Evolutionary conservation across 2,888 invertebrate species (phyloP).

Genomic region (Herminia tarsipennalis): DNA sequence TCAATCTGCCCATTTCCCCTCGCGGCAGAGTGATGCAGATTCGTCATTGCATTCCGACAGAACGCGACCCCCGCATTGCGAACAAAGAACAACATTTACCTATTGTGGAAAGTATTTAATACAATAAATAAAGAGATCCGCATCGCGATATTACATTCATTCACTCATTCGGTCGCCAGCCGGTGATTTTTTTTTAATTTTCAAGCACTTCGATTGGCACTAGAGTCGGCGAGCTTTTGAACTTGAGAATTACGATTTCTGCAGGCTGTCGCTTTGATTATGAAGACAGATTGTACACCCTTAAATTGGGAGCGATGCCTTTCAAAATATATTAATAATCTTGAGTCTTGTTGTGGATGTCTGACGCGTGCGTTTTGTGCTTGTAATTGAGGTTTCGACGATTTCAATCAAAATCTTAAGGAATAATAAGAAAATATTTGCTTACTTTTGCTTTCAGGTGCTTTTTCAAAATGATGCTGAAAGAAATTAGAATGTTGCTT

Average conservation of each 20-base stretch:
- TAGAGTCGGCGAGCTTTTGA: constrained; percentile 76
- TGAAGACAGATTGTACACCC: constrained; percentile 45
- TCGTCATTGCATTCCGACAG: constrained; percentile 52
- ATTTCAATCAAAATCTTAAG: constrained; percentile 12
- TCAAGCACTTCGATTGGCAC: constrained; percentile 77
- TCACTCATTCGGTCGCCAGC: constrained; percentile 65
- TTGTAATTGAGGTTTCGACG: constrained; percentile 21
- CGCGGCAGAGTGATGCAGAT: constrained; percentile 34
- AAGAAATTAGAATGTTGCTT: no score
- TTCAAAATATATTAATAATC: constrained; percentile 47
- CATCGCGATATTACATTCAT: constrained; percentile 72
- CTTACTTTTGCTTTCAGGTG: constrained; percentile 7
- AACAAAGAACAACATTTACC: constrained; percentile 60
- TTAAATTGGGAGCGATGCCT: constrained; percentile 45
- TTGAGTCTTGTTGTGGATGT: constrained; percentile 36
- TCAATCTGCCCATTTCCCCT: constrained; percentile 31
- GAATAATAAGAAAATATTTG: constrained; percentile 22
- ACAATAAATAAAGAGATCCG: constrained; percentile 79
- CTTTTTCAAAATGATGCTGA: not conserved
- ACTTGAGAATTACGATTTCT: constrained; percentile 54
- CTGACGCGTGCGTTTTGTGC: constrained; percentile 37
- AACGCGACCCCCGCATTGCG: constrained; percentile 65
- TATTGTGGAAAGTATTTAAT: constrained; percentile 71
- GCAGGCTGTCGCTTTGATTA: constrained; percentile 48
- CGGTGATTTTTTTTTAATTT: constrained; percentile 55